Conservation (phyloP, 1,140 invertebrate species). For the Lordiphosa mommai region DNA sequence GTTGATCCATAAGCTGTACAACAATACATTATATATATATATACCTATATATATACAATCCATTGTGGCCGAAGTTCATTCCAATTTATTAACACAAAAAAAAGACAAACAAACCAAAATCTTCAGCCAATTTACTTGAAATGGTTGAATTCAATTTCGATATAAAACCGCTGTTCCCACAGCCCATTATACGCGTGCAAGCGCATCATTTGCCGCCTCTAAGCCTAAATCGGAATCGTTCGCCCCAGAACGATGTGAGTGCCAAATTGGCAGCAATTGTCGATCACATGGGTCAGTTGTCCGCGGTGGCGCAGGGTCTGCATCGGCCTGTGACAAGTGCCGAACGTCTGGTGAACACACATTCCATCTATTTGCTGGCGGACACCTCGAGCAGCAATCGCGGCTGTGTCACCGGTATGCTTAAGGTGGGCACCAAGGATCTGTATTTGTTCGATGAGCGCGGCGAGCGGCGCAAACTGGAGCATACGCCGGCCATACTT, state of each 20-base stretch:
- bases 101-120: no score
- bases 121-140: no score
- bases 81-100: no score
- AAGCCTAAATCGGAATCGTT: background rate
- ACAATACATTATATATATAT: no score
- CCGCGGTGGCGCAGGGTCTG: conserved; percentile 25
- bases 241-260: no score
- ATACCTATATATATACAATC: background rate
- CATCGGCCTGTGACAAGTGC: conserved; percentile 14
- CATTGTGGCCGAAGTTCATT: background rate
- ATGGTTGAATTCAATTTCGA: conserved; percentile 40
- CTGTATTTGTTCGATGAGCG: conserved; percentile 88
- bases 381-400: conserved; percentile 43
- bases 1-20: background rate
- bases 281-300: conserved; percentile 18
- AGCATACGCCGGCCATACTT: conserved; percentile 86
- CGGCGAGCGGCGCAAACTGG: conserved; percentile 83
- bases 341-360: background rate
- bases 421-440: conserved; percentile 91
- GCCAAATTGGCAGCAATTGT: conserved; percentile 16
- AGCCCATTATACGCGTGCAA: conserved; percentile 21
- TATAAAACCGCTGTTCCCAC: conserved; percentile 13
- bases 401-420: conserved; percentile 87
- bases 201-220: background rate
- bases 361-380: conserved; percentile 28